A percentile compares a stretch with the other conserved stretches of the same genome.
Conservation (phyloP, 2,797 vertebrate genomes). For the Diglossa cyanea region DNA sequence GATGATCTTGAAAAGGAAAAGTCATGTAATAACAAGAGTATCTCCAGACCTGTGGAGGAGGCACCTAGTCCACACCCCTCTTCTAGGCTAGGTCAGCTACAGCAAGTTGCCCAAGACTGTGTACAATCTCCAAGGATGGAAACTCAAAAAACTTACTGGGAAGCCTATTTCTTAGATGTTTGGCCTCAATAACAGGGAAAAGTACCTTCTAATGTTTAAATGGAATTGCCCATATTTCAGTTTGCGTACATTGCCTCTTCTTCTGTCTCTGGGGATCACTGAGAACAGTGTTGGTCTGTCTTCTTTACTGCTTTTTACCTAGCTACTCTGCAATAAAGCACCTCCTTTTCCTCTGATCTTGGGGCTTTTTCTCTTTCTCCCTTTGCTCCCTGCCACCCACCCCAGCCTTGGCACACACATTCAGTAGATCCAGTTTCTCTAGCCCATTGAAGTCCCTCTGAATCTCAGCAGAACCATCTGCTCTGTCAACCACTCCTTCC, state of each 20-base stretch:
- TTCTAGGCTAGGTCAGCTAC: neutral
- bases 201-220: neutral
- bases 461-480: neutral
- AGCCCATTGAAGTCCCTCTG: neutral
- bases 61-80: neutral
- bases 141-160: neutral
- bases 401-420: neutral
- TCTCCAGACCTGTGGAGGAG: neutral
- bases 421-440: neutral
- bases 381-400: neutral
- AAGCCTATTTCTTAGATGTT: neutral
- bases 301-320: neutral
- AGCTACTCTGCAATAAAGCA: neutral
- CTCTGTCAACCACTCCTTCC: neutral
- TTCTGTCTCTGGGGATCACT: neutral
- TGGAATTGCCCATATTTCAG: neutral
- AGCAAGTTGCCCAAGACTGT: neutral
- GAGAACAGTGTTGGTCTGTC: neutral
- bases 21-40: neutral
- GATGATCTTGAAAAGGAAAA: neutral
- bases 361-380: neutral
- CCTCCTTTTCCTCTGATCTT: neutral
- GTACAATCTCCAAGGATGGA: neutral
- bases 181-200: neutral
- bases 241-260: neutral